Base-by-base conservation (phyloP, 2,113 vertebrate genomes). In the Hippocampus abdominalis region DNA sequence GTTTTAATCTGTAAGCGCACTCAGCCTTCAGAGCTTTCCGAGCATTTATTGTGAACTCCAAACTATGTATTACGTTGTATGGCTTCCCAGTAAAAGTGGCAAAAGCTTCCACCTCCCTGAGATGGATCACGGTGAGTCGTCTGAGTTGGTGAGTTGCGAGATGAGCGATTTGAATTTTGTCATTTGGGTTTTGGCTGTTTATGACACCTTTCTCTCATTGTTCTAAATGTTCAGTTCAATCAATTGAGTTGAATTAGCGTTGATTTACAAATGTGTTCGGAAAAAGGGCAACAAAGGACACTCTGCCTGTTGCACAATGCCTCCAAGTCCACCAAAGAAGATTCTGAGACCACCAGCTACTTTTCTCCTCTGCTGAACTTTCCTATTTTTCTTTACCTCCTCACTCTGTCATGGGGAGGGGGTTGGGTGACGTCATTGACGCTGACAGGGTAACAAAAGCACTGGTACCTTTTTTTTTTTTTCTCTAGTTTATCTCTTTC, bases 381-480 rank as follows among this genome's bases (percentile, higher is more conserved):
- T 75, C 66, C 48, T 64, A 4, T 32, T 67, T 68, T 67, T 78
- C 49, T 64, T 56, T 8, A 54, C 49, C 51, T 40, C 49, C 36
- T 49, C 18, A 72, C 64, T 73, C 75, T 15, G 3, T 74, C 72
- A 68, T 76, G 69, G 56, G 56, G 23, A 12, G 12, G 15, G 3
- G 44, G 77, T 65, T 65, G 72, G 40, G 78, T 78, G 79, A 79
- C 72, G 78, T 82, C 85, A 82, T 77, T 32, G 8, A 76, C 60
- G 60, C 81, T 80, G 78, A 83, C 70, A 85, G 53, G 65, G 70
- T 68, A 80, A 74, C 76, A 81, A 79, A 84, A 84, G 73, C 76
- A 42, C 13, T 10, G 13, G 65, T 69, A 71, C 61, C 70, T 80
- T 59, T 32, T 32, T 32, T 60, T 77, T 48, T 73, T 77, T 46